Percentiles rank a stretch among this genome's conserved stretches.
phyloP scores from a whole-genome alignment of 92 coral and sea anemone species.

The Umimayanthus kanabou region DNA sequence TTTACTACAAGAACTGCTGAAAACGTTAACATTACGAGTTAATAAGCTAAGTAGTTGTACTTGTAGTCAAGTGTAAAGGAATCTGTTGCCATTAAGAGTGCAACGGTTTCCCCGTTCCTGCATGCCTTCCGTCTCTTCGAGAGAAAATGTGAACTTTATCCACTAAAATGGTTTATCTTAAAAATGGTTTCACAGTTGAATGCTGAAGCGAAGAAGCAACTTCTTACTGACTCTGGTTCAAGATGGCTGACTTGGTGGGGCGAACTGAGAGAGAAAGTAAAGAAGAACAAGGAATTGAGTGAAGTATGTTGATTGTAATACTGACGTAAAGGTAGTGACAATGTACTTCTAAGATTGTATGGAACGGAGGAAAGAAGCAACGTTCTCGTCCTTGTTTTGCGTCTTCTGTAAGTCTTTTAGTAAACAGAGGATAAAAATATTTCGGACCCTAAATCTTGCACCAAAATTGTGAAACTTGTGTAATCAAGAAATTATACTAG shows the following conservation, averaged over 20 bases:
- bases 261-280: constrained; percentile 66
- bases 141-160: not conserved
- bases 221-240: constrained; percentile 27
- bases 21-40: too few species aligned
- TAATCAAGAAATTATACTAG: too few species aligned
- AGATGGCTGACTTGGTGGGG: constrained; percentile 66
- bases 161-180: not conserved
- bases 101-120: not conserved
- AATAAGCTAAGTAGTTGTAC: too few species aligned
- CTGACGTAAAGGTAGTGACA: not conserved
- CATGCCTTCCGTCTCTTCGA: not conserved
- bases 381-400: too few species aligned
- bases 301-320: constrained; percentile 49
- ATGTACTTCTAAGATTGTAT: not conserved
- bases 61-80: too few species aligned
- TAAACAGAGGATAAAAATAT: too few species aligned
- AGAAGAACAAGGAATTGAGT: constrained; percentile 56
- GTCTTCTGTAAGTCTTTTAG: too few species aligned
- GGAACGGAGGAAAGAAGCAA: too few species aligned
- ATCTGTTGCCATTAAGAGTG: not conserved
- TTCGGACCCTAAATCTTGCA: too few species aligned
- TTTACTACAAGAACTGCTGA: too few species aligned
- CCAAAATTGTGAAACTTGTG: too few species aligned
- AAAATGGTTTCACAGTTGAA: constrained; percentile 24
- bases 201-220: constrained; percentile 28